Conservation (phyloP, 1,140 invertebrate species). For the Drosophila sp. region DNA sequence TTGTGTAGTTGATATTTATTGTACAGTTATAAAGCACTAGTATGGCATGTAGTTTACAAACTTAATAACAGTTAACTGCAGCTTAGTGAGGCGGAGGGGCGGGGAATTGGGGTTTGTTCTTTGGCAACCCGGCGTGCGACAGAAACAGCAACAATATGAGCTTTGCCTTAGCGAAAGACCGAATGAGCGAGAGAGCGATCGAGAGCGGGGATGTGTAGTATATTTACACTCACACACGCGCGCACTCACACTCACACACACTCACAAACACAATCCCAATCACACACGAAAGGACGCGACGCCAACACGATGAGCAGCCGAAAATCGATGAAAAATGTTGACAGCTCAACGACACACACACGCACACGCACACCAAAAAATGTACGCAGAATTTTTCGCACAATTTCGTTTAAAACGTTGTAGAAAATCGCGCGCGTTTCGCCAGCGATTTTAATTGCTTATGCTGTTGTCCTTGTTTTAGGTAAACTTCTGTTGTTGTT, state of each 20-base stretch:
- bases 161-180: background rate
- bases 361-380: slow-evolving; percentile 2
- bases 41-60: slow-evolving; percentile 67
- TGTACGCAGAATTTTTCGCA: slow-evolving; percentile 32
- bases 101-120: background rate
- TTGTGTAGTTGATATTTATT: slow-evolving; percentile 54
- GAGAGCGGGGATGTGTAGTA: slow-evolving; percentile 26
- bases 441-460: slow-evolving; percentile 11
- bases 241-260: slow-evolving; percentile 22
- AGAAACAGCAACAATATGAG: slow-evolving; percentile 38
- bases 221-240: slow-evolving; percentile 47
- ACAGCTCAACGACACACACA: slow-evolving; percentile 38
- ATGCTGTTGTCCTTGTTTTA: slow-evolving; percentile 38
- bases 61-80: slow-evolving; percentile 46
- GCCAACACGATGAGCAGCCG: slow-evolving; percentile 33
- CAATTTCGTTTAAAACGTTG: background rate
- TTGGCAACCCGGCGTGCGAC: slow-evolving; percentile 63
- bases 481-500: slow-evolving; percentile 22
- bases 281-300: slow-evolving; percentile 36
- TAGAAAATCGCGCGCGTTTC: slow-evolving; percentile 33
- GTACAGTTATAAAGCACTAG: slow-evolving; percentile 82
- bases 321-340: slow-evolving; percentile 57
- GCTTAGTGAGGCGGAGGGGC: background rate
- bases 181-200: background rate
- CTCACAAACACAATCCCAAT: slow-evolving; percentile 3